Evolutionary conservation across 2,113 vertebrate species (phyloP).

Genomic region (Maccullochella peelii): DNA sequence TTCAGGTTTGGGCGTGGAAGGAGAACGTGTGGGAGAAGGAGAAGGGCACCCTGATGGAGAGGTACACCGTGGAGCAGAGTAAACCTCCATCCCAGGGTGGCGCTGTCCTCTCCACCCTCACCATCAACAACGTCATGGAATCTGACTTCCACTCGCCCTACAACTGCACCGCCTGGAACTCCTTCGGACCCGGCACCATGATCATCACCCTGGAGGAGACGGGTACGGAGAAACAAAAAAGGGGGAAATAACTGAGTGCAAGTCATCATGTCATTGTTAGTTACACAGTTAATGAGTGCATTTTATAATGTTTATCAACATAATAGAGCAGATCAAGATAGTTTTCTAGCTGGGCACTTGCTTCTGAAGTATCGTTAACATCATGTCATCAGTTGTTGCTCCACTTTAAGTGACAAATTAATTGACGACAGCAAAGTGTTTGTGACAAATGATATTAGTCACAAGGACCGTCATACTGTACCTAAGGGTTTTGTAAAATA

Average conservation of each 20-base stretch:
- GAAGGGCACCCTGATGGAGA: slow-evolving; percentile 88
- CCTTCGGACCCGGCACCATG: slow-evolving; percentile 93
- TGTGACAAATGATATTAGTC: not conserved
- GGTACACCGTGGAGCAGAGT: slow-evolving; percentile 94
- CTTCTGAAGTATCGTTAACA: not conserved
- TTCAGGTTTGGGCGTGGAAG: slow-evolving; percentile 96
- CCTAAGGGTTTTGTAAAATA: not conserved
- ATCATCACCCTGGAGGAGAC: slow-evolving; percentile 94
- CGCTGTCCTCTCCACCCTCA: slow-evolving; percentile 92
- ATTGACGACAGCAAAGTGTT: not conserved
- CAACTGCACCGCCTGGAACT: slow-evolving; percentile 98
- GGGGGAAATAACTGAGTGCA: not conserved
- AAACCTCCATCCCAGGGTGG: slow-evolving; percentile 85
- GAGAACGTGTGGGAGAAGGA: slow-evolving; percentile 96
- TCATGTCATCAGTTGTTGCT: not conserved
- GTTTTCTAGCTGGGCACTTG: not conserved
- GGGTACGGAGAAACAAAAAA: slow-evolving; percentile 75
- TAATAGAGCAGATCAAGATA: not conserved
- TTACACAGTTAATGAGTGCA: not conserved
- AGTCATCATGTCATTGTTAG: not conserved
- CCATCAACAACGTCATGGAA: slow-evolving; percentile 97
- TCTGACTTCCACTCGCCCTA: slow-evolving; percentile 95
- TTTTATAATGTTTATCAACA: not conserved
- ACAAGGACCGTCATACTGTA: not conserved
- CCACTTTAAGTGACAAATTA: not conserved